These are phyloP conservation scores for Metallyticus violacea DNA, from an alignment of 2,888 invertebrate genomes.

Conservation along the genomic window DNA sequence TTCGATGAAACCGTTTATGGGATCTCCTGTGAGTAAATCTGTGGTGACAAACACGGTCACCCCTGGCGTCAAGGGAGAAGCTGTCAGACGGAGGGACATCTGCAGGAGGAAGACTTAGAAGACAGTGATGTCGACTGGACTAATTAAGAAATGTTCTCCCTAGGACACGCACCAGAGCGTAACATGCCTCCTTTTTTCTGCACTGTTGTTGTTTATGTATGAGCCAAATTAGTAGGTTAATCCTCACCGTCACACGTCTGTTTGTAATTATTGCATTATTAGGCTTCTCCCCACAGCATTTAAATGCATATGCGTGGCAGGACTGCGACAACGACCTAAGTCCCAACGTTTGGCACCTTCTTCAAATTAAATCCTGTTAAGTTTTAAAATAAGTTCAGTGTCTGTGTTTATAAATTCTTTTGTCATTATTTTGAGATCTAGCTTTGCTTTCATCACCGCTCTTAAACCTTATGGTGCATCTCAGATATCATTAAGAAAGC, in stretches of 20 bases:
- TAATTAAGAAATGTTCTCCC: not conserved
- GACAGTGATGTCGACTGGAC: not conserved
- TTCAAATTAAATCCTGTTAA: no score
- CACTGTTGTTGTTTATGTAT: conserved; percentile 10
- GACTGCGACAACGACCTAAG: not conserved
- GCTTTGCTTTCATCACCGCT: no score
- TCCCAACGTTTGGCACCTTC: not conserved
- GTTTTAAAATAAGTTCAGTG: no score
- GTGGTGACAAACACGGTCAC: not conserved
- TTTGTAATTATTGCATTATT: not conserved
- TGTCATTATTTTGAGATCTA: no score
- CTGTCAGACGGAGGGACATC: not conserved
- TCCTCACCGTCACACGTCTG: not conserved
- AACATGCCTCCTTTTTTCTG: not conserved
- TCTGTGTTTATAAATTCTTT: no score
- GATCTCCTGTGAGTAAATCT: not conserved
- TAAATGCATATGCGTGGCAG: not conserved
- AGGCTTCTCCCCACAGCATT: not conserved
- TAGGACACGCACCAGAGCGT: not conserved
- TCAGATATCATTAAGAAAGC: no score
- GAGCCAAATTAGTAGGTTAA: not conserved
- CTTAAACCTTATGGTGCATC: no score
- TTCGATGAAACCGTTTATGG: no score
- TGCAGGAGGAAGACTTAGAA: not conserved
- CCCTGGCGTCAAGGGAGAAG: not conserved